Conservation (phyloP, 1,140 invertebrate species). For the Heliconius hermathena region DNA sequence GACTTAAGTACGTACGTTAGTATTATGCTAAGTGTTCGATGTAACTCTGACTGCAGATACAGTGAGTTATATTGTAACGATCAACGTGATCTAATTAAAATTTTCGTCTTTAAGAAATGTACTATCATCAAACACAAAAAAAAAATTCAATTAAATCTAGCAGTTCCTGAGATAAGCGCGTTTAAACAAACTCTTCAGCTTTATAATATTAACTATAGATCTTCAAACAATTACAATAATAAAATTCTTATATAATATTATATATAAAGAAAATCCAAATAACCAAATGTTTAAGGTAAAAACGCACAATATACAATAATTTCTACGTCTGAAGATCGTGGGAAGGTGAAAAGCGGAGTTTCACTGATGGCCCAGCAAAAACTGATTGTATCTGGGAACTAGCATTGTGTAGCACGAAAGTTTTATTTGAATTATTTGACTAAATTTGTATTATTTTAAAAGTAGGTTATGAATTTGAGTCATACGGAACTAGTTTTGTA, state of each 20-base stretch:
- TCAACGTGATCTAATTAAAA: too few species aligned
- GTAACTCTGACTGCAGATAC: too few species aligned
- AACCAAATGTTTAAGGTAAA: slow-evolving; percentile 10
- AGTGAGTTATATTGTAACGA: too few species aligned
- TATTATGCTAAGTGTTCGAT: too few species aligned
- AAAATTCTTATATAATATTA: slow-evolving; percentile 20
- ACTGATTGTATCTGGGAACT: slow-evolving; percentile 44
- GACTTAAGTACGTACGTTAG: too few species aligned
- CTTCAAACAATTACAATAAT: too few species aligned
- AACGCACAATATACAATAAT: slow-evolving; percentile 36
- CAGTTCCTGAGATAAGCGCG: too few species aligned
- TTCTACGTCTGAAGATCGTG: slow-evolving; percentile 45
- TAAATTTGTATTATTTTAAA: slow-evolving; percentile 17
- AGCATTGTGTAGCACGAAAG: slow-evolving; percentile 42
- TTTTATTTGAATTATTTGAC: slow-evolving; percentile 37
- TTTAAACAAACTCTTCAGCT: too few species aligned
- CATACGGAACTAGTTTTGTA: background rate
- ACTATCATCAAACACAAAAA: too few species aligned
- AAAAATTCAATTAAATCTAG: too few species aligned
- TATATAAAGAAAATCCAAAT: slow-evolving; percentile 34
- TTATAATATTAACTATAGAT: too few species aligned
- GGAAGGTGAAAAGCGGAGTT: slow-evolving; percentile 41
- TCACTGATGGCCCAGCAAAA: slow-evolving; percentile 50
- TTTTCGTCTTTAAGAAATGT: too few species aligned
- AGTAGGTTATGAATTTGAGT: slow-evolving; percentile 17